Percentiles rank a stretch among this genome's conserved stretches.
Evolutionary conservation across 2,888 invertebrate species (phyloP).

Genomic region (Syritta pipiens): DNA sequence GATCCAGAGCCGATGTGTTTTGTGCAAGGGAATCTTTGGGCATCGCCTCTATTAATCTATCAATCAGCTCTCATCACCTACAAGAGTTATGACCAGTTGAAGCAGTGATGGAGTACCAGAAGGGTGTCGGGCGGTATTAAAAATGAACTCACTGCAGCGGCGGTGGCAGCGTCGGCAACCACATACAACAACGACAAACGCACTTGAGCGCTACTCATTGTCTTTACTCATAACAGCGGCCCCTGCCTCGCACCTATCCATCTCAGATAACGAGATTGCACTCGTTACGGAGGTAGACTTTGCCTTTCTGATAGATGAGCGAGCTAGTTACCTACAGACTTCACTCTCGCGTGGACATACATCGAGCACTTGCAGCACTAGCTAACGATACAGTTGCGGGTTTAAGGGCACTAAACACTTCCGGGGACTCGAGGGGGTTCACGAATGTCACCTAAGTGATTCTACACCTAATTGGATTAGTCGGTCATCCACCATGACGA

Average conservation of each 20-base stretch:
- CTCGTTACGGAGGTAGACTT: constrained; percentile 55
- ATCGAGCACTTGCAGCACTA: not conserved
- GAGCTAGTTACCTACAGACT: constrained; percentile 60
- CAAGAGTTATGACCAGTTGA: constrained; percentile 63
- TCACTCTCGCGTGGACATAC: constrained; percentile 54
- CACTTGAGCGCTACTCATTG: constrained; percentile 56
- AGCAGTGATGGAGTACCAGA: constrained; percentile 45
- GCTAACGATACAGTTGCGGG: not conserved
- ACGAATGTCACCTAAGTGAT: constrained; percentile 49
- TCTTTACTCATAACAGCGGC: constrained; percentile 42
- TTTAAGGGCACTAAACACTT: constrained; percentile 27
- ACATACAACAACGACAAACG: constrained; percentile 14
- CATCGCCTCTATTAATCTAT: constrained; percentile 56
- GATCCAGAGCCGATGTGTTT: constrained; percentile 1
- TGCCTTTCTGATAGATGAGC: constrained; percentile 48
- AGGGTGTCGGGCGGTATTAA: not conserved
- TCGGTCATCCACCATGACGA: constrained; percentile 78
- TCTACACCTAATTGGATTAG: constrained; percentile 56
- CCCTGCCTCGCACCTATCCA: constrained; percentile 34
- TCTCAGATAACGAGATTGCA: constrained; percentile 66
- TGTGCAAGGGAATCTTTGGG: constrained; percentile 25
- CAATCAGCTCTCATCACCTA: constrained; percentile 54
- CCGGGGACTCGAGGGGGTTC: constrained; percentile 37
- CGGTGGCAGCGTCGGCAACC: not conserved
- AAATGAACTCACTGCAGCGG: not conserved